Evolutionary conservation across 2,113 vertebrate genomes (phyloP).

Genomic region (Otolemur garnettii): DNA sequence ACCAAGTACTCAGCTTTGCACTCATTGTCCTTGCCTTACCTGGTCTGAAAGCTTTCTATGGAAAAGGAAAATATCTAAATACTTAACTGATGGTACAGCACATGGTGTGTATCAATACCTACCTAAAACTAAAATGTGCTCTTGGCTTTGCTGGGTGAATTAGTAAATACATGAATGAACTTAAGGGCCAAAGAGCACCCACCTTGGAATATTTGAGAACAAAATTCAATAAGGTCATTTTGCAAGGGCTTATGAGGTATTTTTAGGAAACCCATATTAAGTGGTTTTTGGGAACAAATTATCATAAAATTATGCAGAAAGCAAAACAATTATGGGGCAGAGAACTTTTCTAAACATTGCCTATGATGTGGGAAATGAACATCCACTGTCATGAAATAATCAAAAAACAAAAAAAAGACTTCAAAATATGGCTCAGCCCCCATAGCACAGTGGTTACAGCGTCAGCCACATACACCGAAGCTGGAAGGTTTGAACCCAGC

Average conservation of each 20-base stretch:
- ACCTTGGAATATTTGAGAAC: neutral
- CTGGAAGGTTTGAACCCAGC: no score
- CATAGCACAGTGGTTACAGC: no score
- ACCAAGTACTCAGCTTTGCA: neutral
- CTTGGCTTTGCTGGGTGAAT: neutral
- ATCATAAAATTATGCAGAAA: neutral
- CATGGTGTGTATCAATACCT: neutral
- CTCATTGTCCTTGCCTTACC: neutral
- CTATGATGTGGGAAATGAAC: constrained; percentile 45
- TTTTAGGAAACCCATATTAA: constrained; percentile 46
- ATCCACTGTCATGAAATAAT: constrained; percentile 60
- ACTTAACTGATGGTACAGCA: neutral
- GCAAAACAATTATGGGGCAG: neutral
- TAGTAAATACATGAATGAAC: neutral
- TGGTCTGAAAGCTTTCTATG: neutral
- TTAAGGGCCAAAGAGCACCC: neutral
- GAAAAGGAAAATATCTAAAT: neutral
- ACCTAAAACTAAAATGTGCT: neutral
- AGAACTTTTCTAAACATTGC: neutral
- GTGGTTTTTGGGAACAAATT: neutral
- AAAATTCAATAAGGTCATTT: neutral
- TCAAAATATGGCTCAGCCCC: no score
- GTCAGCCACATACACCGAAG: no score
- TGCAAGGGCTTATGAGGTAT: neutral
- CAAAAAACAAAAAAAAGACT: neutral